A percentile compares a stretch with the other conserved stretches of the same genome.
Evolutionary conservation across 2,113 vertebrate species (phyloP).

Genomic region (Petromus typicus): DNA sequence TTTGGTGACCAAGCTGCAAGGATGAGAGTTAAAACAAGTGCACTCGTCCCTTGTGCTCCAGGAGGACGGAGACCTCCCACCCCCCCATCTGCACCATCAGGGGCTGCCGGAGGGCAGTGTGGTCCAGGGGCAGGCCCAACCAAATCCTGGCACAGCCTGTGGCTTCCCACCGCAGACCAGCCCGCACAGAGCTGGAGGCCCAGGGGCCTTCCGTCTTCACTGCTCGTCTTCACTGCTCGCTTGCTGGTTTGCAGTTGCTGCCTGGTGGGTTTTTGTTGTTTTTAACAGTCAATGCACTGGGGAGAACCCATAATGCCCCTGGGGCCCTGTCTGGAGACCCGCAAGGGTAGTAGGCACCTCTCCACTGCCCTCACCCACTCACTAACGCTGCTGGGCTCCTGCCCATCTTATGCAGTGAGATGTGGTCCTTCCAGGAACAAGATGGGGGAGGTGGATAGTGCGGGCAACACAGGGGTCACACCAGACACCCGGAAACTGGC

Average conservation of each 20-base stretch:
- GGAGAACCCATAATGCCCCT: background rate
- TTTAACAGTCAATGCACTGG: background rate
- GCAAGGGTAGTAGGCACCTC: background rate
- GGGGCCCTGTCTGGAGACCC: background rate
- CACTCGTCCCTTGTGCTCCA: constrained; percentile 24
- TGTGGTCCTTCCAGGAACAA: background rate
- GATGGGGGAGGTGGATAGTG: too few species aligned
- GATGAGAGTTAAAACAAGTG: constrained; percentile 73
- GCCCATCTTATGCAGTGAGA: background rate
- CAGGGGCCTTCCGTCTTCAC: accelerated
- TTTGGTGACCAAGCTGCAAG: constrained; percentile 67
- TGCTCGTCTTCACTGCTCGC: too few species aligned
- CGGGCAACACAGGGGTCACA: background rate
- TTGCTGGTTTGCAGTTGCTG: background rate
- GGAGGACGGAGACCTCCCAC: background rate
- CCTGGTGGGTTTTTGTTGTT: background rate
- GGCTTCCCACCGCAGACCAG: background rate
- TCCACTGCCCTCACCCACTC: background rate
- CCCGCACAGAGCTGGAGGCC: background rate
- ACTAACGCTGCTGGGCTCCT: accelerated
- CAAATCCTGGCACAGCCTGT: background rate
- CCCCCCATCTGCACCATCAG: background rate
- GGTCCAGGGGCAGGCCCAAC: background rate
- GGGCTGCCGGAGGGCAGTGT: background rate
- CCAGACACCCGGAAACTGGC: background rate